Percentiles rank a stretch among this genome's conserved stretches.
Evolutionary conservation across 2,888 invertebrate genomes (phyloP).

Genomic region (Cepaea hortensis): DNA sequence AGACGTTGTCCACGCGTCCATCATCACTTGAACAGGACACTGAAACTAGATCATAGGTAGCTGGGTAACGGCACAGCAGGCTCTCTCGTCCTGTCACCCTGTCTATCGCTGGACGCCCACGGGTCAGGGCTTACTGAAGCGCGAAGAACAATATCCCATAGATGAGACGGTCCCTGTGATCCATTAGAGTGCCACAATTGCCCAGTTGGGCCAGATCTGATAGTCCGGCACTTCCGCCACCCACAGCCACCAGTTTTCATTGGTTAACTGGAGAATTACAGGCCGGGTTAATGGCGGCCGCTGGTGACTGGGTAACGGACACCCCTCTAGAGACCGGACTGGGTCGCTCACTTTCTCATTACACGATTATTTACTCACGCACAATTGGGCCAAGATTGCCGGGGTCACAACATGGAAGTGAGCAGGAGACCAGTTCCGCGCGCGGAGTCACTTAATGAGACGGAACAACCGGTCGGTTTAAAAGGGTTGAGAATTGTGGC

Average conservation of each 20-base stretch:
- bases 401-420: constrained; percentile 33
- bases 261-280: constrained; percentile 45
- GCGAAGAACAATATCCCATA: constrained; percentile 6
- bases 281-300: constrained; percentile 21
- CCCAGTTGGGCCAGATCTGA: constrained; percentile 16
- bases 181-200: constrained; percentile 36
- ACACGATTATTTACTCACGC: constrained; percentile 50
- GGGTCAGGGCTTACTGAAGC: constrained; percentile 14
- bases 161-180: constrained; percentile 17
- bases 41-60: too few species aligned
- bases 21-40: too few species aligned
- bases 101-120: constrained; percentile 4
- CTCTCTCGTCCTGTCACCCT: not conserved
- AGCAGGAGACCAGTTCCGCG: not conserved
- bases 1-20: too few species aligned
- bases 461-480: not conserved
- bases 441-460: not conserved
- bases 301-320: constrained; percentile 6
- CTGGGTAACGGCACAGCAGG: not conserved
- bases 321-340: constrained; percentile 17
- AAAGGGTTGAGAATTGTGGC: not conserved
- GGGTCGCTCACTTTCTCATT: constrained; percentile 39
- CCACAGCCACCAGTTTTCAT: constrained; percentile 15
- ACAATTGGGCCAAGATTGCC: constrained; percentile 40
- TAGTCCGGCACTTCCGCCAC: not conserved